These are phyloP conservation scores for Cebus imitator DNA, from an alignment of 2,113 vertebrate species.

Conservation along the genomic window DNA sequence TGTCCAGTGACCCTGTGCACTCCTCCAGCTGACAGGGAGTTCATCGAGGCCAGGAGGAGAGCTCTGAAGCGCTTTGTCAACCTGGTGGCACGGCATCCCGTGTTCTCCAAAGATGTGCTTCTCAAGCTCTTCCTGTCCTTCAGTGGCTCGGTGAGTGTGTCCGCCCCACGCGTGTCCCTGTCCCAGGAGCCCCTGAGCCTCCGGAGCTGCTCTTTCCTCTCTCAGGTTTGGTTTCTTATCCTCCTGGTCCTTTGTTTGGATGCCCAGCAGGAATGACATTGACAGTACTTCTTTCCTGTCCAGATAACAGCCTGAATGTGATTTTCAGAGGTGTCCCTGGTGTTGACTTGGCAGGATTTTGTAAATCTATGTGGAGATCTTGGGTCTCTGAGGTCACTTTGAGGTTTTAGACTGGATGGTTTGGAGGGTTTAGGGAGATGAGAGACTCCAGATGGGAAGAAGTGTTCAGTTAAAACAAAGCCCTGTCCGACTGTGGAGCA, in stretches of 20 bases:
- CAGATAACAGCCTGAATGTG: fast-evolving
- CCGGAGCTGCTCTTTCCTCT: not conserved
- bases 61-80: constrained; percentile 94
- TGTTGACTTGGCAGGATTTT: not conserved
- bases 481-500: fast-evolving
- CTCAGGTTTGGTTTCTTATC: not conserved
- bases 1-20: not conserved
- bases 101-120: constrained; percentile 93
- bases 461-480: too few relatives aligned
- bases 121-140: constrained; percentile 95
- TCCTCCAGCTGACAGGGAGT: constrained; percentile 90
- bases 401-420: not conserved
- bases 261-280: not conserved
- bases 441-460: not conserved
- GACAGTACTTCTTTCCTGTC: not conserved
- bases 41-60: constrained; percentile 94
- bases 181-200: not conserved
- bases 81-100: constrained; percentile 94
- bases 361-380: not conserved
- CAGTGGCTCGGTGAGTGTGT: constrained; percentile 91
- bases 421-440: too few relatives aligned
- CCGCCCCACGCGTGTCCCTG: too few relatives aligned
- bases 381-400: fast-evolving
- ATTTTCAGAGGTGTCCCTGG: not conserved
- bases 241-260: not conserved